Evolutionary conservation across 2,113 vertebrate species (phyloP), one percentile per base, ranked within the genome.

Genomic region (Tetraodon nigroviridis): DNA sequence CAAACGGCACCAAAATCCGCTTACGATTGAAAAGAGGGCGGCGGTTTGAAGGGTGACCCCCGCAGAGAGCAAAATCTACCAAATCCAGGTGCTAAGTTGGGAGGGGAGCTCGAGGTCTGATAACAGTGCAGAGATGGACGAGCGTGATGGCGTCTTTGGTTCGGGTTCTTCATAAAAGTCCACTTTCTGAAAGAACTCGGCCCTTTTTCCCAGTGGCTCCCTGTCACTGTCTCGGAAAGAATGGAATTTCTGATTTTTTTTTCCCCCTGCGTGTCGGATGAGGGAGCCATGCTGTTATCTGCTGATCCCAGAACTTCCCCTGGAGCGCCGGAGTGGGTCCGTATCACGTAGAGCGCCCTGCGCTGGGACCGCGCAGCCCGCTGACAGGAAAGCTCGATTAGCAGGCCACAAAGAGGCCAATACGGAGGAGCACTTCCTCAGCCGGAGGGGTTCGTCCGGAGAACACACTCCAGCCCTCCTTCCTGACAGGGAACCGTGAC

Each of bases 221-320:
- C 32, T 10, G 3, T 27, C 24, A 37, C 32, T 37, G 32, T 27
- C 24, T 27, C 24, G 8, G 32, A 37, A 37, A 37, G 32, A 37
- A 37, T 37, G 32, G 32, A 37, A 37, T 37, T 37, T 37, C 8
- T 8, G 32, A 8, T 27, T 27, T 27, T 27, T 27, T 27, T 37
- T 12, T 37, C 4, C 12, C 32, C 32, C 75, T 82, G 86, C 69
- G 84, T 88, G 89, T 89, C 86, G 86, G 87, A 81, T 63, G 65
- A 70, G 80, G 81, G 73, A 70, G 86, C 76, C 22, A 68, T 66
- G 58, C 69, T 48, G 86, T 95, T 98, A 98, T 98, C 95, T 93
- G 71, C 87, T 73, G 80, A 91, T 92, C 90, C 85, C 94, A 95
- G 93, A 91, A 93, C 92, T 95, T 96, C 93, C 93, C 87, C 82